These are phyloP conservation scores for Drosophila eohydei DNA, from an alignment of 2,888 invertebrate species.

Conservation along the genomic window DNA sequence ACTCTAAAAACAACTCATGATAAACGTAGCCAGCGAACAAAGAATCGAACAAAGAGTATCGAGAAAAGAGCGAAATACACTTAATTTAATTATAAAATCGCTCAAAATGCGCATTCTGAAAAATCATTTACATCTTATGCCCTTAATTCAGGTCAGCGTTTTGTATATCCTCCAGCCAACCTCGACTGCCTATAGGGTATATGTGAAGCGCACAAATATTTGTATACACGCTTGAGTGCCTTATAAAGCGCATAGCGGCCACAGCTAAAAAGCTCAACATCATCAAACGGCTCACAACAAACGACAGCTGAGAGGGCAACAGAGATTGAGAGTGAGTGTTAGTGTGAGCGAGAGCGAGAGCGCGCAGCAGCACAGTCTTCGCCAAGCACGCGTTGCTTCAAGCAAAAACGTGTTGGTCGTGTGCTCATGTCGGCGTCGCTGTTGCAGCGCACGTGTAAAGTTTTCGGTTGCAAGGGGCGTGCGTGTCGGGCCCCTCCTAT, in stretches of 20 bases:
- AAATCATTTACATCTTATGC: not conserved
- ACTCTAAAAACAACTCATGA: constrained; percentile 14
- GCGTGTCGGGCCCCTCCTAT: constrained; percentile 57
- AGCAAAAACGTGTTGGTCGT: constrained; percentile 71
- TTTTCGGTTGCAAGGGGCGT: constrained; percentile 42
- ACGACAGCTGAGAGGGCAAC: constrained; percentile 13
- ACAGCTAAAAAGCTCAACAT: constrained; percentile 36
- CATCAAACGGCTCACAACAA: constrained; percentile 22
- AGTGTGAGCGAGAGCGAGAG: constrained; percentile 1
- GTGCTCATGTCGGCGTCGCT: constrained; percentile 52
- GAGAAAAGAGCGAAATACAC: too few relatives aligned
- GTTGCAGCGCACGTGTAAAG: constrained; percentile 61
- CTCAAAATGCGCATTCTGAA: not conserved
- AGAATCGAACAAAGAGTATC: not conserved
- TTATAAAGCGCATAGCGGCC: constrained; percentile 21
- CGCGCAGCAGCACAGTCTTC: constrained; percentile 14
- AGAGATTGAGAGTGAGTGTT: constrained; percentile 2
- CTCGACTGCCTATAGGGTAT: constrained; percentile 14
- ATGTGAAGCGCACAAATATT: constrained; percentile 8
- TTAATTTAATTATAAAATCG: too few relatives aligned
- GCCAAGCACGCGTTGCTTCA: constrained; percentile 45
- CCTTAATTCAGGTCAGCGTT: not conserved
- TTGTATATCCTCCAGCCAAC: not conserved
- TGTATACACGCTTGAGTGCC: constrained; percentile 11
- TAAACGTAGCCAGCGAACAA: constrained; percentile 11